Evolutionary conservation across 1,140 invertebrate genomes (phyloP), one percentile per base, ranked within the genome.

Genomic region (Saccostrea cuccullata): DNA sequence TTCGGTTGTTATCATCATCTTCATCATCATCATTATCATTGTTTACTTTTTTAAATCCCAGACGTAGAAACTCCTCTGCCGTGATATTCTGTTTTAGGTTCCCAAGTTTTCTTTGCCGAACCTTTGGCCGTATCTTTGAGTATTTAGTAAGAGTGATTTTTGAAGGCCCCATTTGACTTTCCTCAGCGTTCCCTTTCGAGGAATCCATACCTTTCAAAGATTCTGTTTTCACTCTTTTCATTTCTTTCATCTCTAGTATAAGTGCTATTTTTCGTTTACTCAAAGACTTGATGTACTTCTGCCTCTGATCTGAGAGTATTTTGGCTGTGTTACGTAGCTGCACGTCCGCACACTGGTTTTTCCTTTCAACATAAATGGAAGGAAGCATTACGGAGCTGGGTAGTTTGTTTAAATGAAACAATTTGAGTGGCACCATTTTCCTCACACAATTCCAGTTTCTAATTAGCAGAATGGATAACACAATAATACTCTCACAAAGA

Each of bases 271-370:
- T 77, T 13, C 70, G 70, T 77, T 77, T 77, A 26, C 70, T 77
- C 26, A 77, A 77, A 5, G 70, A 77, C 15, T 77, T 77, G 15
- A 77, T 30, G 36, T 47, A 86, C 60, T 86, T 64, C 20, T 70
- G 85, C 15, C 40, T 86, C 70, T 70, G 85, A 12, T 86, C 85
- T 3, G 67, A 8, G 56, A 67, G 20, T 12, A 40, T 70, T 67
- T 8, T 56, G 12, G n/a, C n/a, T 70, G n/a, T 13, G 55, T 84
- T 67, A 30, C 36, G 70, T 20, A 86, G 58, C 55, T 85, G 40
- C 36, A 70, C 30, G 4, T 55, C 82, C 0, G 82, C 47, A 55
- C 47, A 84, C 12, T 40, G 47, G 20, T 84, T 70, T 15, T 40
- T 55, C 20, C 64, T 17, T n/a, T 86, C 26, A 17, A 70, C 20